These are phyloP conservation scores for Hoplostethus mediterraneus DNA, from an alignment of 2,797 vertebrate genomes.

Conservation along the genomic window DNA sequence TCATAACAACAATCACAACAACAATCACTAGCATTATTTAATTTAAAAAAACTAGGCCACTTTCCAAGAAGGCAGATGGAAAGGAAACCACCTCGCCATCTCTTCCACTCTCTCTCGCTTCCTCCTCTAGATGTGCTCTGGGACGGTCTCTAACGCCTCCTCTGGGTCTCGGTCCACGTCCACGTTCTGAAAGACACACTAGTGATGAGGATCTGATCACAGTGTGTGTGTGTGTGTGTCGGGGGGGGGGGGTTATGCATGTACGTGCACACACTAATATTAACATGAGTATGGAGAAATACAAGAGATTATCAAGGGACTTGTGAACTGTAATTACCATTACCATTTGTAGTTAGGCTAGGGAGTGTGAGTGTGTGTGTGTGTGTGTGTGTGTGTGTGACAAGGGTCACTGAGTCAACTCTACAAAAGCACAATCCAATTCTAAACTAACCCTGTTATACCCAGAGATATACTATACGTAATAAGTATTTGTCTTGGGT, in stretches of 20 bases:
- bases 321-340: too few relatives aligned
- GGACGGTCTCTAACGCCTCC: slow-evolving; percentile 83
- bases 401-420: too few relatives aligned
- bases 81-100: neutral
- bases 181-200: slow-evolving; percentile 77
- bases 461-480: neutral
- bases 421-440: too few relatives aligned
- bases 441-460: too few relatives aligned
- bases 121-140: slow-evolving; percentile 74
- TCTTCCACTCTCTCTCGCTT: neutral
- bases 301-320: too few relatives aligned
- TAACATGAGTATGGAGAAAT: too few relatives aligned
- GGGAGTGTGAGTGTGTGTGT: too few relatives aligned
- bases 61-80: slow-evolving; percentile 8
- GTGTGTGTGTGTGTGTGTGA: too few relatives aligned
- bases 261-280: too few relatives aligned
- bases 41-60: slow-evolving; percentile 39
- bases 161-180: slow-evolving; percentile 82
- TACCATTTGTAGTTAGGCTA: too few relatives aligned
- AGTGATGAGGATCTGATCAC: neutral
- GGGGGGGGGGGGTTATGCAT: neutral
- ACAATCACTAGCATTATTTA: slow-evolving; percentile 23
- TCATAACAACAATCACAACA: neutral
- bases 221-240: neutral
- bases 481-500: neutral